Evolutionary conservation across 2,797 vertebrate species (phyloP).

Genomic region (Bucorvus abyssinicus): DNA sequence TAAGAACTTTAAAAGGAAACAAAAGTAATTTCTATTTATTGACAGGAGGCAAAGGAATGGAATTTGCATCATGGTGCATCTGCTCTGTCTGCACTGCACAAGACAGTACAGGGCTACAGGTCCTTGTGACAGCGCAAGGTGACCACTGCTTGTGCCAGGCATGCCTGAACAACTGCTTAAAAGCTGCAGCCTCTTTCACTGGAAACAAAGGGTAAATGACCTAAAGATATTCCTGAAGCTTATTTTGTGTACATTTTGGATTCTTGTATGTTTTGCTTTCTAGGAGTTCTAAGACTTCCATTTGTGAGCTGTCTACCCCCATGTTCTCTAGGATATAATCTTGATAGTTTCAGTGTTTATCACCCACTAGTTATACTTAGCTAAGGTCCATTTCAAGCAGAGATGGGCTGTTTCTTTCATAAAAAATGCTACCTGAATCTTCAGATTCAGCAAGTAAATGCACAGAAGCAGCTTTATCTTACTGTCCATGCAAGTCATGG

Average conservation of each 20-base stretch:
- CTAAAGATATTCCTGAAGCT: background rate
- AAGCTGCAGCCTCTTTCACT: background rate
- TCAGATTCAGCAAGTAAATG: background rate
- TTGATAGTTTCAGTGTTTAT: background rate
- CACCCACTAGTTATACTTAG: background rate
- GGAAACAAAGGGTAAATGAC: background rate
- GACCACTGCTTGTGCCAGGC: background rate
- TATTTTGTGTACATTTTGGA: background rate
- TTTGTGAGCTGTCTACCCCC: background rate
- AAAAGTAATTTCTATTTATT: background rate
- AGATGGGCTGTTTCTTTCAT: background rate
- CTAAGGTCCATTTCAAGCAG: background rate
- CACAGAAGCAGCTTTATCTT: background rate
- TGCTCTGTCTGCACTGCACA: rapidly evolving
- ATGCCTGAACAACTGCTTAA: background rate
- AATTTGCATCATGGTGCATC: background rate
- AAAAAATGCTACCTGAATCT: background rate
- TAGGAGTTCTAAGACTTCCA: background rate
- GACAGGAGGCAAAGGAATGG: background rate
- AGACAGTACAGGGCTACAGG: background rate
- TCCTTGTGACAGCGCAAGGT: background rate
- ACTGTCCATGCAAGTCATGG: background rate
- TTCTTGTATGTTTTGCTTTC: background rate
- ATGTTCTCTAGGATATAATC: background rate
- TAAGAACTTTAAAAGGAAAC: background rate